A percentile compares a stretch with the other conserved stretches of the same genome.
Conservation (phyloP, 2,888 invertebrate species). For the Biston betularia region DNA sequence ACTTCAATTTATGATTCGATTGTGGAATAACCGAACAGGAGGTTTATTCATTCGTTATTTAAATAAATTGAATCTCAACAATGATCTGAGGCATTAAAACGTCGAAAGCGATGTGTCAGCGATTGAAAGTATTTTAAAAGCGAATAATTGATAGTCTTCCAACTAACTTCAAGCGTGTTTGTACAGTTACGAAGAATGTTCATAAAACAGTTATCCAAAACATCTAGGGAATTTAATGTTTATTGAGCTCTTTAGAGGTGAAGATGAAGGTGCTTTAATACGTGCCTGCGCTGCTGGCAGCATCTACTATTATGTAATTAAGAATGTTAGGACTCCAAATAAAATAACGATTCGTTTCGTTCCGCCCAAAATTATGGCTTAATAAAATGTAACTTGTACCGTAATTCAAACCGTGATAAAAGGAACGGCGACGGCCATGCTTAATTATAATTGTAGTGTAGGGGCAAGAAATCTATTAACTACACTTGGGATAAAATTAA, state of each 20-base stretch:
- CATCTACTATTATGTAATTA: slow-evolving; percentile 57
- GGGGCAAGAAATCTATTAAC: slow-evolving; percentile 73
- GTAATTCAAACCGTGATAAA: slow-evolving; percentile 73
- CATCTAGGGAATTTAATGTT: slow-evolving; percentile 40
- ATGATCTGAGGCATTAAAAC: slow-evolving; percentile 38
- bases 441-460: slow-evolving; percentile 56
- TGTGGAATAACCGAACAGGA: slow-evolving; percentile 58
- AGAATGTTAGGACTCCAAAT: slow-evolving; percentile 62
- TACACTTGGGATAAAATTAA: slow-evolving; percentile 47
- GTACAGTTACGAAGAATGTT: slow-evolving; percentile 22
- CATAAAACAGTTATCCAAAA: slow-evolving; percentile 29
- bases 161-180: slow-evolving; percentile 20
- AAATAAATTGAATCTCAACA: slow-evolving; percentile 45
- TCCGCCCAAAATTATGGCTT: slow-evolving; percentile 76
- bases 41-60: slow-evolving; percentile 50
- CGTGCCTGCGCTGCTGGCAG: slow-evolving; percentile 48
- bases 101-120: slow-evolving; percentile 37
- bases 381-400: slow-evolving; percentile 70
- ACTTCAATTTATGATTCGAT: slow-evolving; percentile 66
- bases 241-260: slow-evolving; percentile 37
- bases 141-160: slow-evolving; percentile 28
- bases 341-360: slow-evolving; percentile 68
- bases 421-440: slow-evolving; percentile 62
- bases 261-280: slow-evolving; percentile 47
- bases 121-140: slow-evolving; percentile 33